Percentiles rank a stretch among this genome's conserved stretches.
phyloP scores from a whole-genome alignment of 2,888 invertebrate species.

The Phalera bucephala region DNA sequence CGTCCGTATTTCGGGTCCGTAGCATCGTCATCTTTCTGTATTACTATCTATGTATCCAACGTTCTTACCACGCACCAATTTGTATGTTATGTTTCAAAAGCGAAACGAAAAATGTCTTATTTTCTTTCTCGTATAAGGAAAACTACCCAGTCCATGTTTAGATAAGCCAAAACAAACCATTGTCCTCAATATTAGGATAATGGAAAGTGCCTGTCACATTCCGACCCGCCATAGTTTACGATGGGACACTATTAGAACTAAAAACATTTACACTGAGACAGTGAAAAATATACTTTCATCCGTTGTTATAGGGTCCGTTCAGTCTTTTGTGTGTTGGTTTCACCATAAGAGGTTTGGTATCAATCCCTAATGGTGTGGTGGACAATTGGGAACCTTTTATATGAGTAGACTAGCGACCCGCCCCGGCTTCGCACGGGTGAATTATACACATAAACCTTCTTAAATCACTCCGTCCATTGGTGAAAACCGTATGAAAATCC shows the following conservation, averaged over 20 bases:
- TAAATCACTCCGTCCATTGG: too few relatives aligned
- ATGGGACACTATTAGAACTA: neutral
- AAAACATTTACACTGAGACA: neutral
- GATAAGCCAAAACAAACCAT: constrained; percentile 3
- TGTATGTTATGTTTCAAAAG: too few relatives aligned
- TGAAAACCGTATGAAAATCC: too few relatives aligned
- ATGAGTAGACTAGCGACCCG: too few relatives aligned
- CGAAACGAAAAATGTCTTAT: too few relatives aligned
- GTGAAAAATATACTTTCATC: neutral
- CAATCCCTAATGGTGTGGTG: neutral
- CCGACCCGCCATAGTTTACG: constrained; percentile 1
- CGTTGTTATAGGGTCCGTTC: neutral
- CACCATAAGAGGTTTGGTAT: neutral
- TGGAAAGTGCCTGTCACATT: constrained; percentile 3
- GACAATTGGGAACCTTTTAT: neutral
- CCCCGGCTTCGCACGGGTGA: too few relatives aligned
- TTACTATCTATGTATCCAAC: too few relatives aligned
- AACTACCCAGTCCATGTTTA: neutral
- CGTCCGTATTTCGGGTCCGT: too few relatives aligned
- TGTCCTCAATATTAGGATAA: constrained; percentile 1
- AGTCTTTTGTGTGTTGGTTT: neutral
- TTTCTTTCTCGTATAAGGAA: too few relatives aligned
- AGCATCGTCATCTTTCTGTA: too few relatives aligned
- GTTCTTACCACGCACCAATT: too few relatives aligned
- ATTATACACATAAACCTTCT: too few relatives aligned